A percentile compares a stretch with the other conserved stretches of the same genome.
These are phyloP conservation scores for Cremastobaeus sp. DNA, from an alignment of 2,888 invertebrate genomes.

Conservation along the genomic window DNA sequence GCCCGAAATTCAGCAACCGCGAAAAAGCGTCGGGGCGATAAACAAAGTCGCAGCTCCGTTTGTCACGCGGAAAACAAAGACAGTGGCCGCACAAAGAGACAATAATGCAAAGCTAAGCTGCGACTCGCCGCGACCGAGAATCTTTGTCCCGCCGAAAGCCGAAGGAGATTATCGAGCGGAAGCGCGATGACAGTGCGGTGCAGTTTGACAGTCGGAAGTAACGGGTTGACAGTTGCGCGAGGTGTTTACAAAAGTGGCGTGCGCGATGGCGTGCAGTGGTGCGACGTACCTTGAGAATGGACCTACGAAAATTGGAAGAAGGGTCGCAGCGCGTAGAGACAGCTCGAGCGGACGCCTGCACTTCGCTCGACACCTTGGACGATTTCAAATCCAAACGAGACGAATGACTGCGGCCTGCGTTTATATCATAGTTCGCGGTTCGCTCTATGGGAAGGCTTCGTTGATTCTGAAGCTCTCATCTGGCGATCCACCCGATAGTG, in stretches of 20 bases:
- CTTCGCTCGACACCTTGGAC: slow-evolving; percentile 13
- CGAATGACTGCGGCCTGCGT: slow-evolving; percentile 12
- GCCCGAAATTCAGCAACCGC: no score
- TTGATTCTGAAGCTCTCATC: slow-evolving; percentile 40
- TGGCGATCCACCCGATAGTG: slow-evolving; percentile 30
- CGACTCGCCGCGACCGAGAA: no score
- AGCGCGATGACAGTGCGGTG: no score
- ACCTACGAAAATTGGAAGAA: slow-evolving; percentile 32
- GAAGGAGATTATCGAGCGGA: no score
- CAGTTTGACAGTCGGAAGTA: no score
- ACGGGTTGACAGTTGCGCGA: no score
- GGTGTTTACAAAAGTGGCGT: neutral
- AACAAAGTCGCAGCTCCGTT: no score
- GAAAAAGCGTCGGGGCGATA: no score
- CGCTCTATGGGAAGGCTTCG: slow-evolving; percentile 50
- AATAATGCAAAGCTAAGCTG: no score
- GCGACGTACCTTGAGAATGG: slow-evolving; percentile 37
- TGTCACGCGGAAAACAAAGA: no score
- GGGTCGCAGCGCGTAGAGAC: neutral
- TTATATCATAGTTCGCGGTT: slow-evolving; percentile 43
- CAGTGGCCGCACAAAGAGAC: no score
- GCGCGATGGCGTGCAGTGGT: neutral
- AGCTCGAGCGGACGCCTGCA: neutral
- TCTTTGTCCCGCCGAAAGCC: no score
- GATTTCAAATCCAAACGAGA: slow-evolving; percentile 7